Base-by-base conservation (phyloP, 2,113 vertebrate species). In the Dolichallabes microphthalmus region DNA sequence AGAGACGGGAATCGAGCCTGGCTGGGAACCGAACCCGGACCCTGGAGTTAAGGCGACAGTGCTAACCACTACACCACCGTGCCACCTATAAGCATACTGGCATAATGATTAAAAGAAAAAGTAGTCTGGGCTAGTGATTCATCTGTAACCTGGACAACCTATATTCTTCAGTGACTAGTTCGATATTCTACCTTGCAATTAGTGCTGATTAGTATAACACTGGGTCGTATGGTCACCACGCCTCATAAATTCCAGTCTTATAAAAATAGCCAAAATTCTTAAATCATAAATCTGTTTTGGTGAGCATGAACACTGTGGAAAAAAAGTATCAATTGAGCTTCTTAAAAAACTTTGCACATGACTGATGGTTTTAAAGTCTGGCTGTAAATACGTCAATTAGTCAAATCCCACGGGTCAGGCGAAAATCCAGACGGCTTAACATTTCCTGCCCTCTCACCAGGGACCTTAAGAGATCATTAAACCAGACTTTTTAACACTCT, bases 331-430 rank as follows among this genome's bases (percentile, higher is more conserved):
- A 58, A 85, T 14, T 85, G 32, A 69, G n/a, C 5, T 77, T 69
- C 50, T 69, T 68, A 85, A 69, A 35, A 27, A 85, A 64, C 60
- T 80, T 39, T 55, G 61, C 61, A 83, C 35, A 64, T 78, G 76
- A 69, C 52, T 79, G 76, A 58, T 69, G 52, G 61, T 52, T 84
- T 80, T 85, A 77, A 39, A 85, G 52, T 32, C 76, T 80, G 64
- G 32, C 78, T 61, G 84, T 80, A 82, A 76, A 85, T 66, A 81
- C 52, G 52, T 74, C 66, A 81, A 81, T 87, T 84, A 84, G 39
- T 15, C 25, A 50, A 84, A 87, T 84, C 82, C 82, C 45, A 50
- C 4, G 60, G 13, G 68, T 60, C 25, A 32, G 20, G 0, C 20
- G 32, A 39, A 39, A 84, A 84, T 35, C 86, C 77, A 85, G 76